Base-by-base conservation (phyloP, 53 echinoderm and acorn worm genomes). In the Echinarachnius parma region DNA sequence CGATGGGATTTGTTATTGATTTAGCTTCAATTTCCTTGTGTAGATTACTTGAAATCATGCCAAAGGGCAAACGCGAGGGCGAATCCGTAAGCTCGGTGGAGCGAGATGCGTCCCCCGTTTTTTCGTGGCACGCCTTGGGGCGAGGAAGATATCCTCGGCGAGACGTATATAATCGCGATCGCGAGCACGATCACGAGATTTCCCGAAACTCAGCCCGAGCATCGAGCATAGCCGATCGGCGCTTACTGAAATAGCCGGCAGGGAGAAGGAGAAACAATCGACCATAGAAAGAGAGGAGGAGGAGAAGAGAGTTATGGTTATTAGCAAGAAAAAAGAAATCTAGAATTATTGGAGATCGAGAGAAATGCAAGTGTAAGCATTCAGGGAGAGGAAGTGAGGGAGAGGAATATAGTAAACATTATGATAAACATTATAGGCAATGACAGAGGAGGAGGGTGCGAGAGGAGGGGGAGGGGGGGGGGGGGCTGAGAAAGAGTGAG, bases 21-120 rank as follows among this genome's bases (percentile, higher is more conserved):
- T 66, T 66, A 66, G 66, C 66, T 66, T 66, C 66, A 66, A 66
- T 66, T 66, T 66, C 66, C 66, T 48, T 66, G 66, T 66, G 66
- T 66, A 66, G 66, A 66, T 66, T 66, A 66, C 66, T 66, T 48
- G 66, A 31, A 66, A 66, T 66, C 66, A 66, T 34, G 66, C 66
- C 66, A 66, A 48, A 34, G 48, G 66, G 66, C 46, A 48, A 66
- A 46, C 46, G 19, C 5, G 28, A 46, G 66, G 66, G 47, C 66
- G 66, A 66, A 66, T 66, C 66, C 66, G n/a, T 30, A 30, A 66
- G 66, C 66, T 66, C 66, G 48, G 66, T 66, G 66, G 66, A 46
- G 48, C 46, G 66, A 66, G 48, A 66, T 66, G 46, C 66, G 66
- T 66, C 66, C 66, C 48, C 66, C 66, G 66, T 66, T 66, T 66